Evolutionary conservation across 2,113 vertebrate genomes (phyloP).

Genomic region (Trogon surrucura): DNA sequence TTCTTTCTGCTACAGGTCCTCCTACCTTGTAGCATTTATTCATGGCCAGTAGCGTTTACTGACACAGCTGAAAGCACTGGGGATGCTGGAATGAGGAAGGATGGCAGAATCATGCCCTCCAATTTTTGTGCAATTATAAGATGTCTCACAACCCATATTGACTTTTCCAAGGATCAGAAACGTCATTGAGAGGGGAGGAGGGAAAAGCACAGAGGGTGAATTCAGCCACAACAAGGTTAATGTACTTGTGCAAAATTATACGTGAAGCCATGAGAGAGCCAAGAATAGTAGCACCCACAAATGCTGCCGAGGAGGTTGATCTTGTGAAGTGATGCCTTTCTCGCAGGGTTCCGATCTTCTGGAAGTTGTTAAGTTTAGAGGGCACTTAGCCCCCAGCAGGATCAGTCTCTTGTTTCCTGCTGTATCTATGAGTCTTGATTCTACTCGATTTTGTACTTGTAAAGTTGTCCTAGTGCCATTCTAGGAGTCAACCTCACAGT

Average conservation of each 20-base stretch:
- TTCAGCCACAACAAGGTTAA: slow-evolving; percentile 39
- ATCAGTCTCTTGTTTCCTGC: slow-evolving; percentile 41
- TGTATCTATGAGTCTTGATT: neutral
- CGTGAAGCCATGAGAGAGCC: slow-evolving; percentile 16
- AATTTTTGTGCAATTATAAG: slow-evolving; percentile 21
- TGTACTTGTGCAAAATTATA: slow-evolving; percentile 20
- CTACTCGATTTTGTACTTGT: slow-evolving; percentile 46
- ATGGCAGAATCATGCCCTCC: neutral
- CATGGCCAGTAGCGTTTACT: neutral
- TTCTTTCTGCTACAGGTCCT: neutral
- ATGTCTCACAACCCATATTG: slow-evolving; percentile 16
- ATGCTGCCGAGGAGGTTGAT: slow-evolving; percentile 3
- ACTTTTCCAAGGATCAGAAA: slow-evolving; percentile 40
- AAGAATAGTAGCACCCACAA: slow-evolving; percentile 46
- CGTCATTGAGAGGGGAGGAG: neutral
- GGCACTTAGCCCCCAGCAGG: slow-evolving; percentile 43
- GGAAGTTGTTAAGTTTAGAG: slow-evolving; percentile 57
- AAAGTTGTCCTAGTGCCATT: slow-evolving; percentile 24
- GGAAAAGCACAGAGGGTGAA: neutral
- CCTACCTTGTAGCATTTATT: slow-evolving; percentile 3
- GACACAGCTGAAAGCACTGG: neutral
- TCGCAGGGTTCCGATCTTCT: neutral
- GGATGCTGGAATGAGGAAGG: neutral
- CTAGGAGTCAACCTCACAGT: neutral
- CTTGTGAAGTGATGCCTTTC: slow-evolving; percentile 39